Conservation (phyloP, 2,113 vertebrate genomes). For the Poecilia latipinna region DNA sequence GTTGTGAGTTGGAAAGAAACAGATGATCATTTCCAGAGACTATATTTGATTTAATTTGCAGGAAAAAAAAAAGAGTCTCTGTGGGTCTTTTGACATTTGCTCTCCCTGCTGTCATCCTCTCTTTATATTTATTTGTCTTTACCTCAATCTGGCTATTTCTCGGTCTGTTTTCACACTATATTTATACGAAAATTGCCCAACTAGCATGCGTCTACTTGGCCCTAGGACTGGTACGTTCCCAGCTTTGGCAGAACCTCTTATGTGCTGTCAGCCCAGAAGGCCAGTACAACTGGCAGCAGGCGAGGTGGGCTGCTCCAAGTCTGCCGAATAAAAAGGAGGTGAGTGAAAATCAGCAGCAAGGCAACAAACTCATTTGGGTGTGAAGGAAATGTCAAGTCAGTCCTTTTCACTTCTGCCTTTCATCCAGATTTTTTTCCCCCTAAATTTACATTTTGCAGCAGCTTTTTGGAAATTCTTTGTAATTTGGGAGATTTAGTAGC, state of each 20-base stretch:
- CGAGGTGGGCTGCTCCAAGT: conserved; percentile 59
- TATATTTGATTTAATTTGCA: conserved; percentile 42
- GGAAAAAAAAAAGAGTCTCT: background rate
- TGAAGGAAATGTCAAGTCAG: conserved; percentile 59
- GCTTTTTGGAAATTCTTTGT: background rate
- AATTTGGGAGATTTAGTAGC: background rate
- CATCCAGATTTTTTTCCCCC: conserved; percentile 29
- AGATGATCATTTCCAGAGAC: conserved; percentile 49
- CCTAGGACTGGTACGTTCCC: conserved; percentile 32
- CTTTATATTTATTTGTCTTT: background rate
- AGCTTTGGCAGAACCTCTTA: conserved; percentile 55
- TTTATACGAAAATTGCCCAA: conserved; percentile 60
- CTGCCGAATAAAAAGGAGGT: conserved; percentile 28
- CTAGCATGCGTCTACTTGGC: conserved; percentile 59
- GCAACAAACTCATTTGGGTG: conserved; percentile 56
- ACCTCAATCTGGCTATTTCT: conserved; percentile 1
- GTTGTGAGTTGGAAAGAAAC: conserved; percentile 36
- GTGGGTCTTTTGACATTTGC: conserved; percentile 15
- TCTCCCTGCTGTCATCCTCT: conserved; percentile 10
- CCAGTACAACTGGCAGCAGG: conserved; percentile 63
- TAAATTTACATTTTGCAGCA: conserved; percentile 10
- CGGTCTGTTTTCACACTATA: conserved; percentile 25
- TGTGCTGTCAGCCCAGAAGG: conserved; percentile 36
- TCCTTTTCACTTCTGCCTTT: conserved; percentile 37
- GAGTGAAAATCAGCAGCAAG: conserved; percentile 22